phyloP scores from a whole-genome alignment of 2,113 vertebrate genomes.

The Erythrolamprus reginae region DNA sequence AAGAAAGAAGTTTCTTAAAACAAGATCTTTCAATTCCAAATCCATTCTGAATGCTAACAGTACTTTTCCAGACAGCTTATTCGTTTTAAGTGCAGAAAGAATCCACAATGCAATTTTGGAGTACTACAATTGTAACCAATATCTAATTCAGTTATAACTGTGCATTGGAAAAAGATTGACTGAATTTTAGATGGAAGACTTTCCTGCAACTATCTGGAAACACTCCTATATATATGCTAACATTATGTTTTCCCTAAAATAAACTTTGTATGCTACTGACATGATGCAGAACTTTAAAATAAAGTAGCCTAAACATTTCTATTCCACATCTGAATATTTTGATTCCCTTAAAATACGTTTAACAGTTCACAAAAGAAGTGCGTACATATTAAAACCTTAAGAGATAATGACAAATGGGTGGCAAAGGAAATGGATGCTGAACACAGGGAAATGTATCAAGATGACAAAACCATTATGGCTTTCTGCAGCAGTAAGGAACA shows the following conservation, averaged over 20 bases:
- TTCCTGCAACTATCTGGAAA: neutral
- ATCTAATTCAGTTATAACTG: neutral
- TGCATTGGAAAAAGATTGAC: neutral
- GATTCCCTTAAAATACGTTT: neutral
- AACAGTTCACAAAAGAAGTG: neutral
- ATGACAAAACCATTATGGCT: neutral
- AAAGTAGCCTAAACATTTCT: neutral
- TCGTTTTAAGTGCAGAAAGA: neutral
- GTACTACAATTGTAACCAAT: neutral
- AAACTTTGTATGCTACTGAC: neutral
- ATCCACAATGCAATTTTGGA: neutral
- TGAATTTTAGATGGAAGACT: neutral
- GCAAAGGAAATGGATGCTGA: neutral
- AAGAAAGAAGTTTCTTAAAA: conserved; percentile 7
- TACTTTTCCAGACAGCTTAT: neutral
- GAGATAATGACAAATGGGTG: neutral
- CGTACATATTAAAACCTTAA: neutral
- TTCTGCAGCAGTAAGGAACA: neutral
- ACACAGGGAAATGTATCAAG: neutral
- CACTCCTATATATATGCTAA: neutral
- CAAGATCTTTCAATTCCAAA: conserved; percentile 3
- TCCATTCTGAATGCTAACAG: neutral
- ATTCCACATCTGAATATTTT: conserved; percentile 3
- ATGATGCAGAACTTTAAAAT: neutral
- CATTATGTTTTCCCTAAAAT: too few species aligned